Evolutionary conservation across 2,797 vertebrate species (phyloP).

Genomic region (Podarcis siculus): DNA sequence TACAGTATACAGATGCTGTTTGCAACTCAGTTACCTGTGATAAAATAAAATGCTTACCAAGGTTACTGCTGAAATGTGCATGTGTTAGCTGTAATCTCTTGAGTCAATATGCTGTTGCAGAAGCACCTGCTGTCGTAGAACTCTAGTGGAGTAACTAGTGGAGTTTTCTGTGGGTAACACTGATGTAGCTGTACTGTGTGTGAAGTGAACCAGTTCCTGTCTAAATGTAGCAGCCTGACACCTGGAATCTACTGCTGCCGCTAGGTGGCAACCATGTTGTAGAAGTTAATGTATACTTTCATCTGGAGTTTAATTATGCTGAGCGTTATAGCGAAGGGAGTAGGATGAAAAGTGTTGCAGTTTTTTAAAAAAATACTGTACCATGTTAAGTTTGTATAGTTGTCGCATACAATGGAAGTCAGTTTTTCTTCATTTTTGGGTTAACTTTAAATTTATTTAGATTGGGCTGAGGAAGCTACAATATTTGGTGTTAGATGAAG

Average conservation of each 20-base stretch:
- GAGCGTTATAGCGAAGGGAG: too few species aligned
- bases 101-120: neutral
- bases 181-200: neutral
- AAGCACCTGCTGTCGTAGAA: neutral
- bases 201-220: neutral
- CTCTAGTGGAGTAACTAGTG: neutral
- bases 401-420: neutral
- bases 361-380: neutral
- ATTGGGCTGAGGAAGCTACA: slow-evolving; percentile 85
- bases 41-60: neutral
- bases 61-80: neutral
- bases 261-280: neutral
- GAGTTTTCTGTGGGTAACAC: neutral
- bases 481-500: slow-evolving; percentile 93
- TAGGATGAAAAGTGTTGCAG: neutral
- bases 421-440: neutral
- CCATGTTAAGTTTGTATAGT: neutral
- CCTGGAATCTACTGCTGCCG: neutral
- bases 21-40: too few species aligned
- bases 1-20: too few species aligned
- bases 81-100: too few species aligned
- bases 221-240: neutral
- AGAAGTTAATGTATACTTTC: neutral
- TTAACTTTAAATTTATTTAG: slow-evolving; percentile 71
- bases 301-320: neutral